These are phyloP conservation scores for Acridotheres tristis DNA, from an alignment of 2,797 vertebrate genomes.

Conservation along the genomic window DNA sequence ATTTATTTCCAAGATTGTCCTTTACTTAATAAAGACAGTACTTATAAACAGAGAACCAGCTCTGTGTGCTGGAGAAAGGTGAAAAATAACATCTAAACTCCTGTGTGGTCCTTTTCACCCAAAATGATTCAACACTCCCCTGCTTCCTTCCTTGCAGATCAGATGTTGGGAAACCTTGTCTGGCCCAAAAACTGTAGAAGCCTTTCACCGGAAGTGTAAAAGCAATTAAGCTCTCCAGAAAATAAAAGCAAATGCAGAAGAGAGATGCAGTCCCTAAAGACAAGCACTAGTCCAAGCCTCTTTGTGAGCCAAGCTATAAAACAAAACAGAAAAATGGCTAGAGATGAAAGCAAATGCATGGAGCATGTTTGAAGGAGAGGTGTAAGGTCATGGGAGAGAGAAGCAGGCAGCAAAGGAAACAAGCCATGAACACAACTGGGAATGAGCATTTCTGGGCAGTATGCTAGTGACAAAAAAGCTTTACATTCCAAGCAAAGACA, in stretches of 20 bases:
- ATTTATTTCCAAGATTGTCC: neutral
- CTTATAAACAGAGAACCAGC: neutral
- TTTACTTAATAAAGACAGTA: neutral
- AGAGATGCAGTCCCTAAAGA: neutral
- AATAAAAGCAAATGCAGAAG: neutral
- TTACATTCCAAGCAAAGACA: neutral
- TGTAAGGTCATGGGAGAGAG: neutral
- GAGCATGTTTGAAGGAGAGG: neutral
- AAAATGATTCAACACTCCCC: neutral
- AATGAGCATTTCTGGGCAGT: neutral
- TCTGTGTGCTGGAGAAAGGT: neutral
- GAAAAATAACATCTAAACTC: neutral
- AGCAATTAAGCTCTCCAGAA: neutral
- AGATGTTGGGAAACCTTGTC: neutral
- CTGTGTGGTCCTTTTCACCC: neutral
- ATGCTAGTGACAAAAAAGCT: neutral
- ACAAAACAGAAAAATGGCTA: neutral
- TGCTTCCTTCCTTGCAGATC: neutral
- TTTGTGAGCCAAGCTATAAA: neutral
- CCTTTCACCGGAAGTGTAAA: neutral
- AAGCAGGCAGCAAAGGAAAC: neutral
- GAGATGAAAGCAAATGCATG: neutral
- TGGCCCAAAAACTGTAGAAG: neutral
- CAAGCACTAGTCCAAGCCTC: neutral
- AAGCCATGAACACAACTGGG: neutral